phyloP scores from a whole-genome alignment of 2,113 vertebrate genomes.

The Elachura formosa region DNA sequence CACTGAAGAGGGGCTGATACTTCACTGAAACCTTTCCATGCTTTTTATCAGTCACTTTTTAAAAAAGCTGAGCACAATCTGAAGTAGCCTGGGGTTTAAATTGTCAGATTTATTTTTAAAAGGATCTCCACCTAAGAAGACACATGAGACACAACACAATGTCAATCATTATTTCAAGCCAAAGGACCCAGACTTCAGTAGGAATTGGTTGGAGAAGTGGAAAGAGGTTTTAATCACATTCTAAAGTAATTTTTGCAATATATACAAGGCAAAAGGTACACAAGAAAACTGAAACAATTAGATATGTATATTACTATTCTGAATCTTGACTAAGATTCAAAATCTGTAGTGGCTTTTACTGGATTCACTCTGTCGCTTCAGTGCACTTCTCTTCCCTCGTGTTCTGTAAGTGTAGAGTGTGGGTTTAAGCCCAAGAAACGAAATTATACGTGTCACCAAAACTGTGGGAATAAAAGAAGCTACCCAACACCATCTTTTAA shows the following conservation, averaged over 20 bases:
- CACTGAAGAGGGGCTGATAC: not conserved
- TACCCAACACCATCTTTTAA: not conserved
- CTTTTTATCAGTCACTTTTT: not conserved
- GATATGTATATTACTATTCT: not conserved
- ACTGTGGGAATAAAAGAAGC: not conserved
- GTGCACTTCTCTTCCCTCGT: not conserved
- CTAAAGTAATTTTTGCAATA: not conserved
- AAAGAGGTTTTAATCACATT: not conserved
- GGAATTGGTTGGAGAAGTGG: not conserved
- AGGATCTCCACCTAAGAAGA: not conserved
- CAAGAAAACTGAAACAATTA: not conserved
- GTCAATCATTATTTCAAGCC: not conserved
- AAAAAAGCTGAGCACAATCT: not conserved
- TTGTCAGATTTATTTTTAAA: constrained; percentile 21
- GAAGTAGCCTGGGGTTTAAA: not conserved
- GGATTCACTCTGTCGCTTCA: not conserved
- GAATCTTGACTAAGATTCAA: not conserved
- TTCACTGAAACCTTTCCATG: not conserved
- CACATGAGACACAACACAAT: not conserved
- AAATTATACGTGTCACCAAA: not conserved
- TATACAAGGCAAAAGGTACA: not conserved
- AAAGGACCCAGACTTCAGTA: not conserved
- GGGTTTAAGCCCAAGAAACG: not conserved
- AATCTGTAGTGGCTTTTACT: not conserved
- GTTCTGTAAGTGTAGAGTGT: not conserved